Base-by-base conservation (phyloP, 2,113 vertebrate genomes). In the Chionis minor region DNA sequence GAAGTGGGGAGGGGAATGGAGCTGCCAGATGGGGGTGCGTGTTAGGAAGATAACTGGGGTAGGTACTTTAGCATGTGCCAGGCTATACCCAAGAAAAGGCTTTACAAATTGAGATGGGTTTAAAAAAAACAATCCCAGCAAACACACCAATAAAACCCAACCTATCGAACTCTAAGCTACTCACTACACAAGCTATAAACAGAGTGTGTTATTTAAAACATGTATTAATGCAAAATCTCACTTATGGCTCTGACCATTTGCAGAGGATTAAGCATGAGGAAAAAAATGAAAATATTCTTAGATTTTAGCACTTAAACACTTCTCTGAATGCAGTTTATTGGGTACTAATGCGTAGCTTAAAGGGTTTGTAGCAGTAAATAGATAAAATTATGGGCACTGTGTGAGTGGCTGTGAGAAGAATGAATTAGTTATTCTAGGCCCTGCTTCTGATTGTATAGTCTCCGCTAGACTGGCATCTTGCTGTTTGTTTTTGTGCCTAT, bases 21-120 rank as follows among this genome's bases (percentile, higher is more conserved):
- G 21, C 13, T 12, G 24, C 2, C 27, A 6, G 55, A 66, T 12
- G 30, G 28, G 28, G 5, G 1, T 23, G 4, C 3, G 0, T 47
- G 16, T 38, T 61, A 45, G 30, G 12, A 32, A 38, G 9, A 9
- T 23, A 32, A 28, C 26, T 40, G 17, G 3, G 3, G 24, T 38
- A 45, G 30, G 11, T 86, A 20, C 59, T 65, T 56, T 65, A 52
- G 19, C 32, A 9, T 32, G 5, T 55, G 54, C 26, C 12, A 55
- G 18, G 7, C 40, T 58, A 26, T 51, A 49, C 2, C 17, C 20
- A 28, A 42, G 24, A 9, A 9, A 62, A 74, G 62, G 61, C 45
- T 49, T 66, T 67, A 47, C 22, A 38, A 66, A 51, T 45, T 13
- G 16, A 81, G 35, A 6, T 14, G 3, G 9, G 6, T 66, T 61